Evolutionary conservation across 2,888 invertebrate species (phyloP).

Genomic region (Podabrus alpinus): DNA sequence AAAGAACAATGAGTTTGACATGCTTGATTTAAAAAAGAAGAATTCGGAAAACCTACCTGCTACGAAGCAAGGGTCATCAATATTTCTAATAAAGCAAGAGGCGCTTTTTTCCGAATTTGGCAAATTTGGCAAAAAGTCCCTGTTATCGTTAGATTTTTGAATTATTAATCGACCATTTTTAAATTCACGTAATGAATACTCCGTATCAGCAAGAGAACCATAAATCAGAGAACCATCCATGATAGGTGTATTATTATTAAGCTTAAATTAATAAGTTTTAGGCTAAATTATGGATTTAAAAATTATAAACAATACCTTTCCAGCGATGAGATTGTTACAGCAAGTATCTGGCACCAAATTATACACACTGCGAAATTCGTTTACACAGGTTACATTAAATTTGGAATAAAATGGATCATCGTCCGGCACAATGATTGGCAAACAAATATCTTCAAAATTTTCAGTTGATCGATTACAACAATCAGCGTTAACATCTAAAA

Average conservation of each 20-base stretch:
- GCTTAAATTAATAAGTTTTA: not conserved
- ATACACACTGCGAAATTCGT: not conserved
- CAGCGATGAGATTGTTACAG: not conserved
- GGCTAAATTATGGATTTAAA: not conserved
- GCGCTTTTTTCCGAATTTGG: not conserved
- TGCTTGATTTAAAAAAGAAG: no score
- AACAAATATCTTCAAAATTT: not conserved
- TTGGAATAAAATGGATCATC: conserved; percentile 9
- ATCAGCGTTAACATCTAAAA: not conserved
- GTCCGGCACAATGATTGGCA: not conserved
- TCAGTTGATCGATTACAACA: conserved; percentile 2
- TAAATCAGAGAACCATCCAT: conserved; percentile 8
- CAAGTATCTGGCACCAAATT: not conserved
- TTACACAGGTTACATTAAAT: conserved; percentile 7
- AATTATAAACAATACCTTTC: not conserved
- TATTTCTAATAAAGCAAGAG: not conserved
- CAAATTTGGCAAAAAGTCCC: conserved; percentile 3
- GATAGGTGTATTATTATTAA: conserved; percentile 8
- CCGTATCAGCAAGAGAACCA: not conserved
- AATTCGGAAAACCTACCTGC: not conserved
- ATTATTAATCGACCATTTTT: conserved; percentile 3
- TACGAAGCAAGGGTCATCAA: not conserved
- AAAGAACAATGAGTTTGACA: no score
- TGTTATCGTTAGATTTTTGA: not conserved
- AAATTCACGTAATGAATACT: not conserved